These are phyloP conservation scores for Patella vulgata DNA, from an alignment of 1,140 invertebrate genomes.

Conservation along the genomic window DNA sequence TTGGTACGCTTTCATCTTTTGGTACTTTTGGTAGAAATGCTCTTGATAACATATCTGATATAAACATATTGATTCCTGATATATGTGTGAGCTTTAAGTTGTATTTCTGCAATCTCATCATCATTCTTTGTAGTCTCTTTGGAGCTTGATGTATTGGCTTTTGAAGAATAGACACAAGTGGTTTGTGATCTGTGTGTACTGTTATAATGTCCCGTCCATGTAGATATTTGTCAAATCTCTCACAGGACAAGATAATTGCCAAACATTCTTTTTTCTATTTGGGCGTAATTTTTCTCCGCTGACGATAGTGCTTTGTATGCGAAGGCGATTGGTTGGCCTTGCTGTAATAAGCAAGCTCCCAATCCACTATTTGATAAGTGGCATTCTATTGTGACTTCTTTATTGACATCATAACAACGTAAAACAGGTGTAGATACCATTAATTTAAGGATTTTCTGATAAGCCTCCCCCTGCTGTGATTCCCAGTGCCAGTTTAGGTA, in stretches of 20 bases:
- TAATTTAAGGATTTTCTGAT: slow-evolving; percentile 17
- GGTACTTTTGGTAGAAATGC: neutral
- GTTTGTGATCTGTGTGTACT: slow-evolving; percentile 46
- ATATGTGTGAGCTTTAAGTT: slow-evolving; percentile 21
- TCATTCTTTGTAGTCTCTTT: slow-evolving; percentile 40
- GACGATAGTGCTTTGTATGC: slow-evolving; percentile 63
- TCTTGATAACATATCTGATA: slow-evolving; percentile 12
- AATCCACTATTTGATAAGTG: slow-evolving; percentile 55
- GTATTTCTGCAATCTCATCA: slow-evolving; percentile 37
- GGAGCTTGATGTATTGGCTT: slow-evolving; percentile 40
- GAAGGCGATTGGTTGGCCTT: slow-evolving; percentile 64
- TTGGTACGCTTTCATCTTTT: neutral
- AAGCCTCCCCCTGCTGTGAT: slow-evolving; percentile 17
- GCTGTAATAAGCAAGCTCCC: slow-evolving; percentile 66
- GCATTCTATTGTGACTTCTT: slow-evolving; percentile 7
- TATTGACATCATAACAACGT: too few species aligned
- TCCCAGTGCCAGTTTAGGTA: too few species aligned
- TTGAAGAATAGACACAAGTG: slow-evolving; percentile 34
- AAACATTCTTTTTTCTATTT: slow-evolving; percentile 66
- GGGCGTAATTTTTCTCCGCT: slow-evolving; percentile 66
- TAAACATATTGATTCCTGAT: slow-evolving; percentile 11
- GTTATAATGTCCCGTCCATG: slow-evolving; percentile 56
- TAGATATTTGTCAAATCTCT: slow-evolving; percentile 69
- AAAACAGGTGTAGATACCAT: slow-evolving; percentile 13
- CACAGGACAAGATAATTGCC: slow-evolving; percentile 60